Base-by-base conservation (phyloP, 2,113 vertebrate genomes). In the Oreochromis aureus region DNA sequence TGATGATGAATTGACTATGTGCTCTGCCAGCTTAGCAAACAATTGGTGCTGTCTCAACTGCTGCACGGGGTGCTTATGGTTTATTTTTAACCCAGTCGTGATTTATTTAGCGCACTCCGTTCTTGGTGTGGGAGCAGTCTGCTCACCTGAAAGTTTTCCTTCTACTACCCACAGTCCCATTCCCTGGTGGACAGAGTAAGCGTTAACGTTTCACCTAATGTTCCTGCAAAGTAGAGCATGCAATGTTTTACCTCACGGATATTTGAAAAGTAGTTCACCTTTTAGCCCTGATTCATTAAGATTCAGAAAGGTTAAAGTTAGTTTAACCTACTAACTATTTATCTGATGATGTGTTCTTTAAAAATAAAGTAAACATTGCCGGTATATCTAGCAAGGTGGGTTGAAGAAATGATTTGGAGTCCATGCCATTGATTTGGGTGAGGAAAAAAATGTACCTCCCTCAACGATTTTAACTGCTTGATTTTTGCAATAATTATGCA, bases 71-170 rank as follows among this genome's bases (percentile, higher is more conserved):
- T 83, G 83, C 34, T 84, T 84, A 44, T 63, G 27, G 85, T 92
- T 94, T 95, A 94, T 95, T 95, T 95, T 94, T 91, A 95, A 90
- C 89, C 69, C 66, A 58, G 80, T 87, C 7, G 36, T 95, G 93
- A 94, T 95, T 95, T 94, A 94, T 95, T 95, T 91, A 94, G 81
- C 63, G 39, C 93, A 71, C 82, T 91, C n/a, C 81, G 81, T 87
- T 84, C 83, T 69, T 87, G 80, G 86, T 89, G 81, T 86, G n/a
- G 55, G 83, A 90, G 86, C 80, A 85, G 86, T 79, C 82, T 51
- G 84, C 32, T 89, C 81, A 69, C 82, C 86, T 90, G 73, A 91
- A 82, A 76, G 63, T 59, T 73, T 86, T 82, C 48, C 55, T 73
- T 86, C 63, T 32, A 48, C 34, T 80, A 27, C 46, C 81, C 27